These are phyloP conservation scores for Oxycera nigricornis DNA, from an alignment of 2,888 invertebrate species.

Conservation along the genomic window DNA sequence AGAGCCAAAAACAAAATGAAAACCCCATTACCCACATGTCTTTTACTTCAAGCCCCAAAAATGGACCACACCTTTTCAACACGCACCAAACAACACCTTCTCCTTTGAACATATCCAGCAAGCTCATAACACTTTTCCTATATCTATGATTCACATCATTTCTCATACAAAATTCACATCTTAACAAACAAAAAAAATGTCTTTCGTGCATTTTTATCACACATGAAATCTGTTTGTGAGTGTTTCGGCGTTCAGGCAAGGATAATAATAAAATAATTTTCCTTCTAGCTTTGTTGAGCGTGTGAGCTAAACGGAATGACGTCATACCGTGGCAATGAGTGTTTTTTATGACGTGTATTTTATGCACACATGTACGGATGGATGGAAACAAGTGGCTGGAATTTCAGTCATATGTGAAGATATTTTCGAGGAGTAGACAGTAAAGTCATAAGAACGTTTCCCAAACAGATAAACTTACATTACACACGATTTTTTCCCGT, in stretches of 20 bases:
- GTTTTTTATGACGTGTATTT: conserved; percentile 1
- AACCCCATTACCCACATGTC: no score
- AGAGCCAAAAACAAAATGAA: no score
- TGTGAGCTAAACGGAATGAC: conserved; percentile 2
- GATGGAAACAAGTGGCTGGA: not conserved
- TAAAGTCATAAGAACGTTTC: no score
- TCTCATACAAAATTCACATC: conserved; percentile 39
- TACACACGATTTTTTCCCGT: no score
- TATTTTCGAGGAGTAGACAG: no score
- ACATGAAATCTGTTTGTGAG: conserved; percentile 35
- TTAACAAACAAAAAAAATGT: conserved; percentile 27
- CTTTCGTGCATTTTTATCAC: conserved; percentile 30
- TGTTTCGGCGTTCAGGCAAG: conserved; percentile 18
- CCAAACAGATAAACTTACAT: no score
- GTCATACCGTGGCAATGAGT: not conserved
- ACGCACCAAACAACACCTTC: not conserved
- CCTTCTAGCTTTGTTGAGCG: conserved; percentile 14
- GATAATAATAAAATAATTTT: conserved; percentile 37
- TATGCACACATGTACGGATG: not conserved
- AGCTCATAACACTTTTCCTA: not conserved
- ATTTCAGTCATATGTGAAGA: no score
- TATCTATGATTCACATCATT: conserved; percentile 19
- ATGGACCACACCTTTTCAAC: not conserved
- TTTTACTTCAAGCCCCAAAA: no score
- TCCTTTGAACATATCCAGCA: not conserved